Percentiles rank a stretch among this genome's conserved stretches.
phyloP scores from a whole-genome alignment of 2,113 vertebrate species.

The Noctilio leporinus region DNA sequence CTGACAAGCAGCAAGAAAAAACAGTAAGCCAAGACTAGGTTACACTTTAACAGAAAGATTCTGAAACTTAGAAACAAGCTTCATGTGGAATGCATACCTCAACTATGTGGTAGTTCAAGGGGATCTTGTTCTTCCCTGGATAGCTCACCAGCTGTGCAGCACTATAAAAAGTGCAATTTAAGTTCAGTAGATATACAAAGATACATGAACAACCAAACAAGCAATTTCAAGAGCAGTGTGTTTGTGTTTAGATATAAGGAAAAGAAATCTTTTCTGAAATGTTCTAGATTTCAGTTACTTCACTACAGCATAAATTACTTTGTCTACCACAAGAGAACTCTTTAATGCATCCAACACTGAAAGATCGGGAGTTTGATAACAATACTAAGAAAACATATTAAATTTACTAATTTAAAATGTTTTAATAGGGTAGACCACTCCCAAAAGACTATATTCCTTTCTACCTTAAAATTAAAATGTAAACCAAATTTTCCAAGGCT shows the following conservation, averaged over 20 bases:
- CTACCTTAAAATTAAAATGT: conserved; percentile 16
- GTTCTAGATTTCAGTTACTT: not conserved
- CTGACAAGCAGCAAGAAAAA: conserved; percentile 17
- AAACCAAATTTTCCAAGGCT: not conserved
- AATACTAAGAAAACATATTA: not conserved
- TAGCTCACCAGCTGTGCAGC: conserved; percentile 97
- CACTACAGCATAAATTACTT: not conserved
- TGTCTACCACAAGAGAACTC: not conserved
- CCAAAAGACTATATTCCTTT: not conserved
- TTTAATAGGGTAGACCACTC: not conserved
- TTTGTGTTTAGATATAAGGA: not conserved
- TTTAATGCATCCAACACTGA: not conserved
- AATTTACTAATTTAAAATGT: not conserved
- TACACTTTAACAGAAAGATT: not conserved
- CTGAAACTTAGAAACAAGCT: not conserved
- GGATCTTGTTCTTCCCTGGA: conserved; percentile 97
- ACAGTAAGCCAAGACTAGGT: not conserved
- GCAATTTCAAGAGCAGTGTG: conserved; percentile 1
- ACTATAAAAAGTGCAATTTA: conserved; percentile 73
- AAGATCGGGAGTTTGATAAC: not conserved
- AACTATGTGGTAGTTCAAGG: conserved; percentile 98
- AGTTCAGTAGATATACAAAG: conserved; percentile 5
- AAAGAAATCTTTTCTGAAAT: not conserved
- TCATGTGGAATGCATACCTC: conserved; percentile 84
- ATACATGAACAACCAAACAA: not conserved